Conservation (phyloP, 2,113 vertebrate species). For the Atrichornis clamosus region DNA sequence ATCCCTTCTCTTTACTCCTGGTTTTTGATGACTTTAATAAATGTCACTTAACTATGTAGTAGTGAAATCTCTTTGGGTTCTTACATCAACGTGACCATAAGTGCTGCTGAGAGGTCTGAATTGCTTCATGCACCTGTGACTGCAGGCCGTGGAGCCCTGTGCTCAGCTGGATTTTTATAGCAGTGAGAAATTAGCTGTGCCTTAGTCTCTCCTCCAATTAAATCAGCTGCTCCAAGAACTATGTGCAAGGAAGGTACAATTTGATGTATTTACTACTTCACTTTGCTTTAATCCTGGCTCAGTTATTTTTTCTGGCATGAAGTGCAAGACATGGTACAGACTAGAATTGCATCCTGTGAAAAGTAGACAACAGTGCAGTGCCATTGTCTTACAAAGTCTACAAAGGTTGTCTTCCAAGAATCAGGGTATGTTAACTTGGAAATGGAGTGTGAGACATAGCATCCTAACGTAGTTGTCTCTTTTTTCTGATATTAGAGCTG, state of each 20-base stretch:
- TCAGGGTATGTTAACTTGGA: background rate
- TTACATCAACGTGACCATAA: background rate
- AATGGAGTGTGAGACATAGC: background rate
- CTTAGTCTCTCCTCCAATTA: background rate
- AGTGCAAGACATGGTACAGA: background rate
- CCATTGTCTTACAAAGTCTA: background rate
- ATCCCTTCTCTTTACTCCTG: background rate
- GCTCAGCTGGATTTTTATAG: background rate
- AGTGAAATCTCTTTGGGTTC: background rate
- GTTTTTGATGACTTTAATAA: background rate
- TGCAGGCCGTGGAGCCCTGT: background rate
- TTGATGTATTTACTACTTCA: background rate
- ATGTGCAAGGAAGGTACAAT: background rate
- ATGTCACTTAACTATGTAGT: background rate
- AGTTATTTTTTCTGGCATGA: background rate
- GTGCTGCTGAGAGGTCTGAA: background rate
- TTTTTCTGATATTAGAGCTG: background rate
- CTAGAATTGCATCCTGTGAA: background rate
- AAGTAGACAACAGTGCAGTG: background rate
- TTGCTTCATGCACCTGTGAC: background rate
- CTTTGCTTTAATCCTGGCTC: background rate
- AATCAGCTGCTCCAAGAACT: background rate
- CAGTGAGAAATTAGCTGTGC: background rate
- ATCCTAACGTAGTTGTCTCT: background rate
- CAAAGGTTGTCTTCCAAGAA: background rate